Base-by-base conservation (phyloP, 1,140 invertebrate species). In the Neuroterus valhalla region DNA sequence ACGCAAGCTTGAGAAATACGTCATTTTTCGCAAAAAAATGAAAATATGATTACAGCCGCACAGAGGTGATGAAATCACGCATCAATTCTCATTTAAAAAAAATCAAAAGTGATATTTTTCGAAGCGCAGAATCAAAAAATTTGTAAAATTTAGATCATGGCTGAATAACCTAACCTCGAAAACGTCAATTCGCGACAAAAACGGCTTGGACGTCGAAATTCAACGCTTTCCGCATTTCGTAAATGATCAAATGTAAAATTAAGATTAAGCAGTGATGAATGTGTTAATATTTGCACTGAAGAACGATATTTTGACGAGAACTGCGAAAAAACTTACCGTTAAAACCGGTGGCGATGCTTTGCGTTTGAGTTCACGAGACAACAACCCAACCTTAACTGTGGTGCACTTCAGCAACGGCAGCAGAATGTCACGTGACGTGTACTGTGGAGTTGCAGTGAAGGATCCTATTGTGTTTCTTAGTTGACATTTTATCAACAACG, bases 291-390 rank as follows among this genome's bases (percentile, higher is more conserved):
- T 6, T n/a, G 31, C 31, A 15, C 26, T 26, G 31, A 26, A 62
- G 55, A 26, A 62, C 31, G 26, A 23, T 62, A 62, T 23, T 62
- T 62, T 62, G 3, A 38, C 14, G 26, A 62, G 26, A 62, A 62
- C 31, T 62, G 14, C 21, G 31, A 62, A 62, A 48, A 62, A 62
- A 62, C 55, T 62, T 62, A 62, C 55, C 55, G 55, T 62, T 62
- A 62, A 23, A 62, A 62, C 55, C 55, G 55, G 55, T 62, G 55
- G 55, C 31, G 14, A 62, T n/a, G 55, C 55, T 62, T 62, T 38
- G 31, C 31, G 31, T 38, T 38, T 38, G 31, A 38, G 31, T 38
- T 38, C 31, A 38, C 31, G 31, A 38, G 31, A 38, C 31, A 38
- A 38, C 31, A 38, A 38, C 31, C 31, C 31, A 38, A 38, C 31